Conservation (phyloP, 1,140 invertebrate genomes). For the Temnothorax longispinosus region DNA sequence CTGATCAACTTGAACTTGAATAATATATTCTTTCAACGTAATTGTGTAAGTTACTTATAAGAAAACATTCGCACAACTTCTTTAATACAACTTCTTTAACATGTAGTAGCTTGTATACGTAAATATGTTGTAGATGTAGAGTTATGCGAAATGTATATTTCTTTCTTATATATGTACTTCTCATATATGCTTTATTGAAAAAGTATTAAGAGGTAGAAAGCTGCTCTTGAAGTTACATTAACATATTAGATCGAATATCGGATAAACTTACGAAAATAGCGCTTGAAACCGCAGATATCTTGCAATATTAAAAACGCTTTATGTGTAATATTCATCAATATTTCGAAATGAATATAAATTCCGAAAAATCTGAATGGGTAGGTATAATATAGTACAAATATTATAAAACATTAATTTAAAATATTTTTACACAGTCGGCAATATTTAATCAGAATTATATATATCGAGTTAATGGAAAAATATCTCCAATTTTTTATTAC, state of each 20-base stretch:
- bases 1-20: not conserved
- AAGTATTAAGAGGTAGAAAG: not conserved
- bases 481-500: constrained; percentile 1
- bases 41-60: not conserved
- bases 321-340: not conserved
- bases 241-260: not conserved
- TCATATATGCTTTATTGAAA: not conserved
- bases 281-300: not conserved
- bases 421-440: not conserved
- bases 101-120: too few species aligned
- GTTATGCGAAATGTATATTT: not conserved
- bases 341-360: not conserved
- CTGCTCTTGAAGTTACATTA: not conserved
- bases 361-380: not conserved
- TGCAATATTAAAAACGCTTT: not conserved
- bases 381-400: not conserved
- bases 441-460: not conserved
- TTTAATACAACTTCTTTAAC: not conserved
- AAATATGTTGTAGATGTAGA: not conserved
- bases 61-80: not conserved
- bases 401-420: constrained; percentile 3
- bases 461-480: constrained; percentile 18
- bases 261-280: not conserved
- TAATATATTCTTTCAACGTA: not conserved
- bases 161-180: not conserved